phyloP scores from a whole-genome alignment of 2,113 vertebrate species.

The Cettia cetti region DNA sequence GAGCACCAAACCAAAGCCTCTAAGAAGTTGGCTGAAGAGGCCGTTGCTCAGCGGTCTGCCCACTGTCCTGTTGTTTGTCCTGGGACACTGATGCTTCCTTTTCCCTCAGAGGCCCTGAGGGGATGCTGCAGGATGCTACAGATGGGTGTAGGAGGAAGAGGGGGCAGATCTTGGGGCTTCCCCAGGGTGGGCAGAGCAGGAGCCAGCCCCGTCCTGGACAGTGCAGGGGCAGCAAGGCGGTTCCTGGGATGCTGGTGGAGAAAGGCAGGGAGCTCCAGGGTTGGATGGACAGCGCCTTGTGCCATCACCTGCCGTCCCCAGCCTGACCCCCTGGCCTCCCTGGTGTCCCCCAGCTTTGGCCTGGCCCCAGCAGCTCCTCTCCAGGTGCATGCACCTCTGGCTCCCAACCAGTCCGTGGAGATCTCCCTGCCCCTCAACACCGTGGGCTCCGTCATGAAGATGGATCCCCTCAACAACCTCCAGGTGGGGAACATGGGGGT shows the following conservation, averaged over 20 bases:
- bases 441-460: slow-evolving; percentile 95
- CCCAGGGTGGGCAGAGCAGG: neutral
- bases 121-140: neutral
- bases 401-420: slow-evolving; percentile 93
- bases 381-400: slow-evolving; percentile 89
- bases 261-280: neutral
- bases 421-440: slow-evolving; percentile 89
- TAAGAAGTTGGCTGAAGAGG: slow-evolving; percentile 82
- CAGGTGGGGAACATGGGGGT: slow-evolving; percentile 72
- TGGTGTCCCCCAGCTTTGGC: slow-evolving; percentile 82
- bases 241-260: accelerated
- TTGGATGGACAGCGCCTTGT: neutral
- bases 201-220: neutral
- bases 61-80: accelerated
- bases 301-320: neutral
- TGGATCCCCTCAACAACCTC: slow-evolving; percentile 96
- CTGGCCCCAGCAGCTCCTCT: slow-evolving; percentile 93
- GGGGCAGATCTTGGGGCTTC: neutral
- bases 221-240: neutral
- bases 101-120: neutral
- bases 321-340: neutral
- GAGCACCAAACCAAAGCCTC: slow-evolving; percentile 68
- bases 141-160: neutral
- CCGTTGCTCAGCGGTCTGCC: neutral
- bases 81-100: neutral